A percentile compares a stretch with the other conserved stretches of the same genome.
Evolutionary conservation across 2,797 vertebrate species (phyloP).

Genomic region (Arnoldichthys spilopterus): DNA sequence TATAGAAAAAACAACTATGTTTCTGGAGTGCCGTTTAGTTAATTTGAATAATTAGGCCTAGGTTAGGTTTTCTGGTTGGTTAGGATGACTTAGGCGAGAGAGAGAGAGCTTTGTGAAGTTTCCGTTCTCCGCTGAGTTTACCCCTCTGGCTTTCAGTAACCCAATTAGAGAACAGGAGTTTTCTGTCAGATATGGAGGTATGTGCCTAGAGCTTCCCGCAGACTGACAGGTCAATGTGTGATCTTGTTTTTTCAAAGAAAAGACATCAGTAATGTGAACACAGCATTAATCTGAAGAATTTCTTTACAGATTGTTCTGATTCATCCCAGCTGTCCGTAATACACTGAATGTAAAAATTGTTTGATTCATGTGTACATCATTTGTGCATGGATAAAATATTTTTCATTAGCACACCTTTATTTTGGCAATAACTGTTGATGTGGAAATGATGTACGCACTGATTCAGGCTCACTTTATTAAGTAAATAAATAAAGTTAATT

Average conservation of each 20-base stretch:
- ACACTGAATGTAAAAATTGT: no score
- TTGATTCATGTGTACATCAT: no score
- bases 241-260: conserved; percentile 31
- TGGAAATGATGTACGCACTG: no score
- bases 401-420: no score
- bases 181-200: conserved; percentile 37
- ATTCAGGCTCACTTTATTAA: no score
- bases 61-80: neutral
- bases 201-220: conserved; percentile 16
- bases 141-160: conserved; percentile 46
- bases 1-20: neutral
- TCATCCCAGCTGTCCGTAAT: neutral
- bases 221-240: conserved; percentile 38
- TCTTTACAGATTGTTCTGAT: neutral
- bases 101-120: conserved; percentile 18
- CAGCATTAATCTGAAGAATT: conserved; percentile 12
- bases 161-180: conserved; percentile 43
- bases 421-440: no score
- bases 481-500: no score
- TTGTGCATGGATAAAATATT: no score
- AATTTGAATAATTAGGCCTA: neutral
- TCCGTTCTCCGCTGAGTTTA: conserved; percentile 38
- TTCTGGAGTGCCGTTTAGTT: neutral
- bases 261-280: conserved; percentile 10
- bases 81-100: neutral